Evolutionary conservation across 2,888 invertebrate species (phyloP), one percentile per base, ranked within the genome.

Genomic region (Aleiodes leptofemur): DNA sequence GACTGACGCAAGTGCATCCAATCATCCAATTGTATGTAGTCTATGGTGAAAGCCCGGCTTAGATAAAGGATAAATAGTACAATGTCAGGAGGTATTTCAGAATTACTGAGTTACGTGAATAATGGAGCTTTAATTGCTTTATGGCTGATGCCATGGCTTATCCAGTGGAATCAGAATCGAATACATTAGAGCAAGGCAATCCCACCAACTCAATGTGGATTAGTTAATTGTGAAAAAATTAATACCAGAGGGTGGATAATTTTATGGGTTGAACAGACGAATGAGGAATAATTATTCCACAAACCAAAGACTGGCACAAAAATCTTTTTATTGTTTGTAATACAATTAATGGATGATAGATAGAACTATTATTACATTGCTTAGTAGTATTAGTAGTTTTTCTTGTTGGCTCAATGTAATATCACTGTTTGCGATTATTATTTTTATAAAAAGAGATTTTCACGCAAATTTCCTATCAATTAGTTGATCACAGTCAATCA

Each of bases 81-180:
- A 43, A 66, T 56, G 73, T 59, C 69, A 57, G 74, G 51, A 64
- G 69, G 76, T 53, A 48, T 77, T 80, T 78, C 76, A 79, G 81
- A 82, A 81, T 81, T 79, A 75, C 77, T 78, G 74, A 82, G 83
- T 85, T 83, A 83, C 82, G 81, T 85, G 83, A 82, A 85, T 86
- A 86, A 87, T 87, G 85, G 83, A 85, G 77, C 82, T 80, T 81
- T 84, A 84, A 86, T 85, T 83, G 82, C 82, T 82, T 83, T 83
- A 83, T 78, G 77, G 78, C 73, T 76, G 76, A 78, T 81, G 81
- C 82, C 82, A 81, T 82, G 78, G 82, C 77, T 81, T 84, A 83
- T 83, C 83, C 51, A 72, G 78, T 77, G 74, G 71, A 82, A 85
- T 80, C 78, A 82, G 82, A 86, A 87, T 85, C 82, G 82, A 34